These are phyloP conservation scores for Heliconius nattereri DNA, from an alignment of 1,140 invertebrate species.

Conservation along the genomic window DNA sequence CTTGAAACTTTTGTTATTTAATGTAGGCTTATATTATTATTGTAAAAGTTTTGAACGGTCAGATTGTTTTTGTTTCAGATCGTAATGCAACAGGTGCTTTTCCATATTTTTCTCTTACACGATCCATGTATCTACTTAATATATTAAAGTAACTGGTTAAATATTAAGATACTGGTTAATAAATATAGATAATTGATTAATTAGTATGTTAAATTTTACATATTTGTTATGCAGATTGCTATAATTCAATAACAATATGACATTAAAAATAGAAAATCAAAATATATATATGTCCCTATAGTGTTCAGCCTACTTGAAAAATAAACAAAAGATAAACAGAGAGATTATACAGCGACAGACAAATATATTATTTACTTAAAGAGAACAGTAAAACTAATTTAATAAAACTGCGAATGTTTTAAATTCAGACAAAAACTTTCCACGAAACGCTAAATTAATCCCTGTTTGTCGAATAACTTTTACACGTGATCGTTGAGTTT, in stretches of 20 bases:
- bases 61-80: background rate
- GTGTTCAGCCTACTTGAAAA: too few species aligned
- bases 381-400: background rate
- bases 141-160: too few species aligned
- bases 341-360: background rate
- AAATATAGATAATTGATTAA: too few species aligned
- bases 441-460: constrained; percentile 32
- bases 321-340: too few species aligned
- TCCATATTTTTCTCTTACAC: background rate
- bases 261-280: too few species aligned
- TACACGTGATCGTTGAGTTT: constrained; percentile 35
- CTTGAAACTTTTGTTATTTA: background rate
- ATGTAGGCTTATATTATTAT: background rate
- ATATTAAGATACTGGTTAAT: too few species aligned
- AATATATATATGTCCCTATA: too few species aligned
- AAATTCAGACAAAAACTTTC: constrained; percentile 22
- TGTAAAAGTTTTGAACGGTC: background rate
- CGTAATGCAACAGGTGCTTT: background rate
- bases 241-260: too few species aligned
- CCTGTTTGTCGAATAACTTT: constrained; percentile 36
- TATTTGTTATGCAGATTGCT: too few species aligned
- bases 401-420: constrained; percentile 2
- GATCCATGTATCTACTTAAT: background rate
- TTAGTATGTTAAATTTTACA: too few species aligned
- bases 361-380: background rate